Evolutionary conservation across 35 echinoderm and acorn worm species (phyloP).

Genomic region (Eucidaris tribuloides): DNA sequence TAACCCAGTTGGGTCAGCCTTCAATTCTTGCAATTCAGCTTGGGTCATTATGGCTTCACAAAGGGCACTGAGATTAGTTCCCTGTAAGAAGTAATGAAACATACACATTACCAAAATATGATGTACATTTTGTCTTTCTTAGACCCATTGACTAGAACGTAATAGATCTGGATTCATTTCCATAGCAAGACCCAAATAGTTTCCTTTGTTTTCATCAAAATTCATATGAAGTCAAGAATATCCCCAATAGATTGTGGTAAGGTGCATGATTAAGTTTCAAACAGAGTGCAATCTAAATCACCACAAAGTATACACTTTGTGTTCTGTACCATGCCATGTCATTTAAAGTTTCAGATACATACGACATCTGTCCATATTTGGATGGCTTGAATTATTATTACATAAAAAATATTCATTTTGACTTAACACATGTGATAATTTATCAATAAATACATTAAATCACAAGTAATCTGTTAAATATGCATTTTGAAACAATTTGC

Average conservation of each 20-base stretch:
- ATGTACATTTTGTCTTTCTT: background rate
- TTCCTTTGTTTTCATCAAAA: too few species aligned
- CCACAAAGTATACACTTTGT: too few species aligned
- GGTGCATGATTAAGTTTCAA: too few species aligned
- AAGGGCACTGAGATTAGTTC: slow-evolving; percentile 68
- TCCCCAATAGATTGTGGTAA: too few species aligned
- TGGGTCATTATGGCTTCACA: slow-evolving; percentile 74
- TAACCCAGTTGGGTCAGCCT: slow-evolving; percentile 63
- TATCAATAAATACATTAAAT: too few species aligned
- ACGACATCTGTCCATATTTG: too few species aligned
- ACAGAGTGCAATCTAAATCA: too few species aligned
- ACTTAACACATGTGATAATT: too few species aligned
- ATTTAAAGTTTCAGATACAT: too few species aligned
- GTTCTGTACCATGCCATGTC: too few species aligned
- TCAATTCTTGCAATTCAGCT: slow-evolving; percentile 85
- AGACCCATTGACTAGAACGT: background rate
- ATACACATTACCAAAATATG: background rate
- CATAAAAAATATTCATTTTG: background rate
- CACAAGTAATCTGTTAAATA: background rate
- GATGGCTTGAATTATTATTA: too few species aligned
- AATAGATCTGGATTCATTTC: background rate
- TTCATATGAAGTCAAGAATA: too few species aligned
- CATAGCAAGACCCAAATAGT: background rate
- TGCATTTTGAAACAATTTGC: background rate
- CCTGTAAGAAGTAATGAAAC: slow-evolving; percentile 52